Evolutionary conservation across 2,888 invertebrate genomes (phyloP).

Genomic region (Aromia moschata): DNA sequence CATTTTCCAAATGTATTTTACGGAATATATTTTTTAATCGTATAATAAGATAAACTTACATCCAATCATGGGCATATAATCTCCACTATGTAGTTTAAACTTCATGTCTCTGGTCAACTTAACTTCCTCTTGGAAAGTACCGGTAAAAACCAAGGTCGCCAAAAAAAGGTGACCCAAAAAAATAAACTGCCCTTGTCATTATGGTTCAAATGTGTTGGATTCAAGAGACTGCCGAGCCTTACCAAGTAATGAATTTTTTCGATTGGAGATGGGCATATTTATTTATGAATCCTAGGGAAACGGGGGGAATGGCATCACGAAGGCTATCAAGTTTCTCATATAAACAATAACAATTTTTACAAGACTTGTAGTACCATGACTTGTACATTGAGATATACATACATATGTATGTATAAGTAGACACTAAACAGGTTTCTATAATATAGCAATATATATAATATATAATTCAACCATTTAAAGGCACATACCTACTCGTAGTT

Average conservation of each 20-base stretch:
- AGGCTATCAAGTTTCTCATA: slow-evolving; percentile 70
- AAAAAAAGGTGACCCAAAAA: slow-evolving; percentile 10
- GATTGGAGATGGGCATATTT: slow-evolving; percentile 2
- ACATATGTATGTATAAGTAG: no score
- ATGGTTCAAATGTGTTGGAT: neutral
- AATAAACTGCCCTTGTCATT: neutral
- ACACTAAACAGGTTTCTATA: no score
- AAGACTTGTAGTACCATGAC: no score
- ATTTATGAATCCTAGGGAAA: slow-evolving; percentile 3
- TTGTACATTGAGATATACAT: no score
- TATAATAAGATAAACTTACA: slow-evolving; percentile 60
- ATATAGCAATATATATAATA: no score
- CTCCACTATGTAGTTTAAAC: slow-evolving; percentile 62
- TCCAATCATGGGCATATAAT: slow-evolving; percentile 67
- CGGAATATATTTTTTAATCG: neutral
- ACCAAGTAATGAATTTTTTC: no score
- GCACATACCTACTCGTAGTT: no score
- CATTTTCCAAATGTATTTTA: neutral
- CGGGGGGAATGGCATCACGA: slow-evolving; percentile 69
- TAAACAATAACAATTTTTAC: no score
- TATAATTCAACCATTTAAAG: no score
- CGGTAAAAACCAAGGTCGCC: slow-evolving; percentile 8
- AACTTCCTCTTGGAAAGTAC: slow-evolving; percentile 64
- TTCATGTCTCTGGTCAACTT: slow-evolving; percentile 46
- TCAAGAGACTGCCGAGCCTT: no score